Evolutionary conservation across 1,140 invertebrate genomes (phyloP), one percentile per base, ranked within the genome.

Genomic region (Eurosta solidaginis): DNA sequence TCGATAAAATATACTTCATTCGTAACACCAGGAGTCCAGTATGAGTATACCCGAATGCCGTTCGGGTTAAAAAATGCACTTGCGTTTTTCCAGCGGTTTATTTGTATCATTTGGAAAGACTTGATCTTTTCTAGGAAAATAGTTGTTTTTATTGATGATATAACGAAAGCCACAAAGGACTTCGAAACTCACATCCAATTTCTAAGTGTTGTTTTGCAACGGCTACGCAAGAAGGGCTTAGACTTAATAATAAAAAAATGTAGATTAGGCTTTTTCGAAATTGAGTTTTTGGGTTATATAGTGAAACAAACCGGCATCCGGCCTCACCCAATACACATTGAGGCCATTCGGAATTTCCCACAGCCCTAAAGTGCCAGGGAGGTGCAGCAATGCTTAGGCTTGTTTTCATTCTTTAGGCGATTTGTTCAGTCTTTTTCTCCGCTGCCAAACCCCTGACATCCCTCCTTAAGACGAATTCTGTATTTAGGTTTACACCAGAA

Each of bases 221-320:
- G 79, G 73, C 7, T 77, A 29, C n/a, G n/a, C n/a, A 36, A 78
- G 22, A 68, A 73, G 42, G 50, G 49, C 3, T 25, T 76, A 6
- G 44, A 76, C 20, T 7, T 50, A 29, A 76, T 17, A 50, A n/a
- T 50, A 17, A 45, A 25, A 4, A 76, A 52, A 78, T 84, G 77
- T 78, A 50, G 36, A 44, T 81, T 81, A 54, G 80, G 45, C 27
- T 22, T 63, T 76, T 42, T 7, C 3, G 75, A 75, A 40, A 79
- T 83, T 17, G 77, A 78, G 12, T 82, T 80, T 79, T 74, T 82
- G 17, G 82, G 81, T 1, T 81, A 81, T 77, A 3, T 25, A 10
- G 80, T 88, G 7, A 80, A 76, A n/a, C 22, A 49, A 1, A 7
- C 81, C 0, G 87, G 86, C 0, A 81, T 82, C 10, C 33, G 40